Conservation (phyloP, 2,113 vertebrate species). For the Eidolon helvum region DNA sequence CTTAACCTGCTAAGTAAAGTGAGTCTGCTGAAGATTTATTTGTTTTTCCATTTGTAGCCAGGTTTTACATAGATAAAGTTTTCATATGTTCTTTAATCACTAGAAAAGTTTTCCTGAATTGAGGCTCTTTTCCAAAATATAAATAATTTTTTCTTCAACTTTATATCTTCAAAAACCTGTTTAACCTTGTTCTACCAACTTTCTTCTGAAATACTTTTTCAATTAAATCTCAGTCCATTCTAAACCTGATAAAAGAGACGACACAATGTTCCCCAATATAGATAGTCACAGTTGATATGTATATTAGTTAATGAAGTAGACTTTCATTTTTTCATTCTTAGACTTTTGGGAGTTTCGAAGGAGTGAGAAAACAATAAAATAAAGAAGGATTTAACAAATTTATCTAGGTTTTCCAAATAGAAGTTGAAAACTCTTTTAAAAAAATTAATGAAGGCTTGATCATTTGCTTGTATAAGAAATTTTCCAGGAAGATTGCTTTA, state of each 20-base stretch:
- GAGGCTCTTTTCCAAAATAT: background rate
- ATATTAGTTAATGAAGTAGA: background rate
- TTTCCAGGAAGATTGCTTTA: background rate
- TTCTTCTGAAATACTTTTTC: background rate
- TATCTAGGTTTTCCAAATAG: background rate
- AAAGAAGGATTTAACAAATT: background rate
- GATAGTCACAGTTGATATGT: constrained; percentile 14
- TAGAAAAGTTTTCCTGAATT: background rate
- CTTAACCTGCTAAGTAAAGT: background rate
- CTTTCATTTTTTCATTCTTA: background rate
- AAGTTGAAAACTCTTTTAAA: constrained; percentile 17
- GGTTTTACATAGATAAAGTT: background rate
- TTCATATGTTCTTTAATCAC: background rate
- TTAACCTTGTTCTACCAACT: background rate
- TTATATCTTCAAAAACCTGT: background rate
- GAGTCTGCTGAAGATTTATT: background rate
- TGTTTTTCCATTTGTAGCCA: background rate
- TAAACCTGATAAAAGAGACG: constrained; percentile 40
- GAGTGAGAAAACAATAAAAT: background rate
- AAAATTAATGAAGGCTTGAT: background rate
- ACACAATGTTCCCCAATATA: background rate
- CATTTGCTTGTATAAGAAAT: background rate
- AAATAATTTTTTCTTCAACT: background rate
- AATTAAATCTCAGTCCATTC: constrained; percentile 43
- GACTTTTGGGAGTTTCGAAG: background rate